phyloP scores from a whole-genome alignment of 1,140 invertebrate species.

The Nylanderia fulva region DNA sequence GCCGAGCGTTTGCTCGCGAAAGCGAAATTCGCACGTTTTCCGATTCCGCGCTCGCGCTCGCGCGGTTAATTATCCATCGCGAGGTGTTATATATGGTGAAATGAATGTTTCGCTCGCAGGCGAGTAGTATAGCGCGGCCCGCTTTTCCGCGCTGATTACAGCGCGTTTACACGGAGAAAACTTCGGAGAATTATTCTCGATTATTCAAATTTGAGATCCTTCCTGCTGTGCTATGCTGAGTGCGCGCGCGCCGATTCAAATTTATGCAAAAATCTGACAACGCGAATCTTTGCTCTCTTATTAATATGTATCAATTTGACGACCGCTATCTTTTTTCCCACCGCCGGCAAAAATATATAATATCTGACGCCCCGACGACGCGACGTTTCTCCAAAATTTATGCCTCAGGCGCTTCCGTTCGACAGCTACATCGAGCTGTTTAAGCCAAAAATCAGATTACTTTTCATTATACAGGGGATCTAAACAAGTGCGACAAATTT shows the following conservation, averaged over 20 bases:
- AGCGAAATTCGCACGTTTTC: slow-evolving; percentile 58
- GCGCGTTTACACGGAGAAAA: slow-evolving; percentile 77
- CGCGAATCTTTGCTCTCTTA: slow-evolving; percentile 78
- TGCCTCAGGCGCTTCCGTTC: too few relatives aligned
- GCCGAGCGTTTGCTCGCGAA: slow-evolving; percentile 23
- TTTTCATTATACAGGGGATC: too few relatives aligned
- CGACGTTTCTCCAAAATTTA: not conserved
- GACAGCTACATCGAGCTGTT: too few relatives aligned
- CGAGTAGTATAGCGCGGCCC: slow-evolving; percentile 44
- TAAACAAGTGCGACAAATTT: too few relatives aligned
- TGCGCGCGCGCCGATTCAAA: slow-evolving; percentile 76
- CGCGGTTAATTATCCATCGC: slow-evolving; percentile 71
- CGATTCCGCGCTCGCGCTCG: slow-evolving; percentile 56
- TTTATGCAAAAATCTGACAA: slow-evolving; percentile 81
- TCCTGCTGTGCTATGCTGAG: slow-evolving; percentile 60
- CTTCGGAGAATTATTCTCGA: slow-evolving; percentile 81
- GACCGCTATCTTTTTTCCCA: slow-evolving; percentile 50
- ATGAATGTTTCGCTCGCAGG: slow-evolving; percentile 76
- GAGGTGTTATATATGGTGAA: slow-evolving; percentile 70
- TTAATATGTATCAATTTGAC: slow-evolving; percentile 82
- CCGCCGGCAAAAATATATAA: not conserved
- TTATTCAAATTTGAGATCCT: slow-evolving; percentile 81
- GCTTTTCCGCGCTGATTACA: slow-evolving; percentile 69
- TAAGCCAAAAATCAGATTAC: too few relatives aligned
- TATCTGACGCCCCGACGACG: not conserved